These are phyloP conservation scores for Diadema setosum DNA, from an alignment of 35 echinoderm and acorn worm species.

Conservation along the genomic window DNA sequence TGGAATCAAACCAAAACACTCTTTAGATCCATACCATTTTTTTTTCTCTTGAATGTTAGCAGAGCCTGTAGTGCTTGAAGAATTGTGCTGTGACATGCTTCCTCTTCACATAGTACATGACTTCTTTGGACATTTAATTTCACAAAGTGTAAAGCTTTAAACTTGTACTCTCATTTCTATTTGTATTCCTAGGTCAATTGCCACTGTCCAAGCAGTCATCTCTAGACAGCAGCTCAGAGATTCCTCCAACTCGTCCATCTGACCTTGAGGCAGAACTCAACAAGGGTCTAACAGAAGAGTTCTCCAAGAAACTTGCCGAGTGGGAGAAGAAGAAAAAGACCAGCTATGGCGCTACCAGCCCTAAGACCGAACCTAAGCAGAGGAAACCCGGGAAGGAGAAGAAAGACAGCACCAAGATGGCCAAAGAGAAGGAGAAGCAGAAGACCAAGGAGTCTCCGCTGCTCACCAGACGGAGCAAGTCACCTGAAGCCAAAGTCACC, in stretches of 20 bases:
- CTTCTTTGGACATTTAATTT: no score
- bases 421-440: slow-evolving; percentile 53
- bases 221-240: slow-evolving; percentile 67
- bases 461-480: slow-evolving; percentile 39
- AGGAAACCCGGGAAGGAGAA: slow-evolving; percentile 33
- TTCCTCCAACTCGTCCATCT: slow-evolving; percentile 6
- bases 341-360: slow-evolving; percentile 28
- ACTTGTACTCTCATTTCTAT: background rate
- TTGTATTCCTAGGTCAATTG: background rate
- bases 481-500: slow-evolving; percentile 10
- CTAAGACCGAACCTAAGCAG: slow-evolving; percentile 59
- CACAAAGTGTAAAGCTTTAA: background rate
- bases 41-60: no score
- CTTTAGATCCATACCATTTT: no score
- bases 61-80: no score
- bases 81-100: no score
- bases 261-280: slow-evolving; percentile 65
- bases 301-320: slow-evolving; percentile 82
- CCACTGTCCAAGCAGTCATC: slow-evolving; percentile 64
- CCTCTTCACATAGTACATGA: no score
- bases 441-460: slow-evolving; percentile 18
- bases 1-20: no score
- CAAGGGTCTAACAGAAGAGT: slow-evolving; percentile 83
- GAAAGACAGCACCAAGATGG: slow-evolving; percentile 35
- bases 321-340: slow-evolving; percentile 74